Percentiles rank a stretch among this genome's conserved stretches.
These are phyloP conservation scores for Charaxes varanes DNA, from an alignment of 1,140 invertebrate species.

Conservation along the genomic window DNA sequence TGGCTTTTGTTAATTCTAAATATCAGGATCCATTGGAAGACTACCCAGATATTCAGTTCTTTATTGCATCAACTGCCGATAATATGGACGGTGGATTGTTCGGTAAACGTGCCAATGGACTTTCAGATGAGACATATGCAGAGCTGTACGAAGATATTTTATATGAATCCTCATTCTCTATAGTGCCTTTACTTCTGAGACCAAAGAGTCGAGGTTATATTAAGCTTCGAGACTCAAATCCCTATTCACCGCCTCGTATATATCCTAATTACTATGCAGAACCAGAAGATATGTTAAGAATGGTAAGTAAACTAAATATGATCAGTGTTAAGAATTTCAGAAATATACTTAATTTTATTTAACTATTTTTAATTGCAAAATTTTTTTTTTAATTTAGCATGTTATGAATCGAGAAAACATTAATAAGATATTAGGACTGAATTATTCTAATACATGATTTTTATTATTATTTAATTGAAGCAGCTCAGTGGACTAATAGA, in stretches of 20 bases:
- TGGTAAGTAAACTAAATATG: constrained; percentile 74
- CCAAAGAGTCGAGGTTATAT: constrained; percentile 83
- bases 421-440: too few species aligned
- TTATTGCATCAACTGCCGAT: constrained; percentile 81
- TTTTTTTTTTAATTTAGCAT: too few species aligned
- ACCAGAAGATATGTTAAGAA: constrained; percentile 79
- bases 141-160: constrained; percentile 80
- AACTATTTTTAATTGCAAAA: too few species aligned
- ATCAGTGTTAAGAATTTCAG: too few species aligned
- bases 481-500: too few species aligned
- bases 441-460: too few species aligned
- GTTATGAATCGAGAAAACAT: too few species aligned
- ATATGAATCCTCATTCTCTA: constrained; percentile 79
- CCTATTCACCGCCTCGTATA: constrained; percentile 83
- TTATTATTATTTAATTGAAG: too few species aligned
- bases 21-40: constrained; percentile 78
- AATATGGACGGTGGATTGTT: constrained; percentile 85
- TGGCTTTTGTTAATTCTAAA: constrained; percentile 85
- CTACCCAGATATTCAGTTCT: constrained; percentile 87
- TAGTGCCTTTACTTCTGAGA: constrained; percentile 80
- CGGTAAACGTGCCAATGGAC: constrained; percentile 78
- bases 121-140: constrained; percentile 80
- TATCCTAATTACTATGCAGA: constrained; percentile 87
- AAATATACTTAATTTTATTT: too few species aligned
- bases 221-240: constrained; percentile 78